Percentiles rank a stretch among this genome's conserved stretches.
Evolutionary conservation across 2,797 vertebrate genomes (phyloP).

Genomic region (Amazona finschi): DNA sequence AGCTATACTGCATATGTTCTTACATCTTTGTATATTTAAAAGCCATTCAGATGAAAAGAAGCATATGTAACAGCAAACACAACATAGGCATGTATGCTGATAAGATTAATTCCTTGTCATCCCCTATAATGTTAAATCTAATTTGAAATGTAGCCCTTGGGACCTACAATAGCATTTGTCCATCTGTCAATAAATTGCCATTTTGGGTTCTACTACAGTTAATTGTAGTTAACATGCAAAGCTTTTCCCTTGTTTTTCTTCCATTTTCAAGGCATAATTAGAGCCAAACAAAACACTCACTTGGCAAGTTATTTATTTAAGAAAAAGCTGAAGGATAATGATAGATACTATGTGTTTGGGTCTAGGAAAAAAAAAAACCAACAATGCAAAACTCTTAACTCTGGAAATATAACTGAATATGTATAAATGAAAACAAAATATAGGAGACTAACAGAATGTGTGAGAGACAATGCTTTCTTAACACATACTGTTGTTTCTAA

Average conservation of each 20-base stretch:
- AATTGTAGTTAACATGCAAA: neutral
- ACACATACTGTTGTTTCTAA: neutral
- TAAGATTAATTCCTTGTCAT: slow-evolving; percentile 54
- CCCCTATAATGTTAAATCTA: neutral
- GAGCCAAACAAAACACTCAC: neutral
- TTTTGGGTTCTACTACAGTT: neutral
- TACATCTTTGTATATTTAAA: neutral
- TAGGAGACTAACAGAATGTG: neutral
- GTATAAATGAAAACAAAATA: neutral
- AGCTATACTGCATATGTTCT: neutral
- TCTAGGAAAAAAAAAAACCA: fast-evolving
- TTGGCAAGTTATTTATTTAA: neutral
- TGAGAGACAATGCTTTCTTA: neutral
- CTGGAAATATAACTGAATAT: neutral
- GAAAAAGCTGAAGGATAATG: neutral
- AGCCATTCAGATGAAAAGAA: neutral
- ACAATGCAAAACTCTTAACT: neutral
- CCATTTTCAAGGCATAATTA: neutral
- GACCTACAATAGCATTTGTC: slow-evolving; percentile 7
- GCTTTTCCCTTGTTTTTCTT: neutral
- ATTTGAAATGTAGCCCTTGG: slow-evolving; percentile 33
- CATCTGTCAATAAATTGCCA: slow-evolving; percentile 43
- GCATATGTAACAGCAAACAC: neutral
- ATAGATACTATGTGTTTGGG: neutral
- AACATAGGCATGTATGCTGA: neutral